Conservation (phyloP, 2,797 vertebrate genomes). For the Dermochelys coriacea region DNA sequence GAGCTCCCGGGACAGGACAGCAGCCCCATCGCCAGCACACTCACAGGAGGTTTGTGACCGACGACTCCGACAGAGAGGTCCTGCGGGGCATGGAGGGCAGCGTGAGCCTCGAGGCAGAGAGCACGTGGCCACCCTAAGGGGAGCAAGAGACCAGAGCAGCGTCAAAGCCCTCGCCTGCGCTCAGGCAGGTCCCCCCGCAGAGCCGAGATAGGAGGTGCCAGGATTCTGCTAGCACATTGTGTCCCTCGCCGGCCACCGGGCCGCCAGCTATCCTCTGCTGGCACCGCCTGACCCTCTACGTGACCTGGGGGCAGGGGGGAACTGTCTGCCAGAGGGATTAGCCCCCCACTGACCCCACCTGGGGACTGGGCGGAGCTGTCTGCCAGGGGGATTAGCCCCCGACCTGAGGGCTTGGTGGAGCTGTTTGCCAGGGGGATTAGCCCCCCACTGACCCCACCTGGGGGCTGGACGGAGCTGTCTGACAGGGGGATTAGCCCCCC, state of each 20-base stretch:
- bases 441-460: too few species aligned
- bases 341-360: not conserved
- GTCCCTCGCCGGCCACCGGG: too few species aligned
- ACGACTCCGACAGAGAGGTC: constrained; percentile 90
- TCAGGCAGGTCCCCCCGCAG: not conserved
- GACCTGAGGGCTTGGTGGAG: too few species aligned
- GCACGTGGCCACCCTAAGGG: constrained; percentile 90
- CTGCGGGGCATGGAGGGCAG: constrained; percentile 95
- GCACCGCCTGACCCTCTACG: not conserved
- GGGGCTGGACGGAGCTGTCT: too few species aligned
- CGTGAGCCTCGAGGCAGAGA: constrained; percentile 90
- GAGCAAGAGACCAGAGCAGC: not conserved
- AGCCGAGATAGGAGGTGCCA: not conserved
- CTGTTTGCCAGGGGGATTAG: too few species aligned
- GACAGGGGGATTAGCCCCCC: too few species aligned
- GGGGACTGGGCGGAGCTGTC: not conserved
- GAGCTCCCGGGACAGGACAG: accelerated
- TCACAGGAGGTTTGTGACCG: constrained; percentile 95
- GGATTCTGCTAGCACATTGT: too few species aligned
- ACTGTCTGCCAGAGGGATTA: not conserved
- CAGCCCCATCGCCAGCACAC: constrained; percentile 52
- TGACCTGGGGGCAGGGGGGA: not conserved
- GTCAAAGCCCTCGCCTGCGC: not conserved
- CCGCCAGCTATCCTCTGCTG: too few species aligned
- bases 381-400: too few species aligned